Percentiles rank a stretch among this genome's conserved stretches.
Evolutionary conservation across 1,140 invertebrate species (phyloP).

Genomic region (Penaeus japonicus): DNA sequence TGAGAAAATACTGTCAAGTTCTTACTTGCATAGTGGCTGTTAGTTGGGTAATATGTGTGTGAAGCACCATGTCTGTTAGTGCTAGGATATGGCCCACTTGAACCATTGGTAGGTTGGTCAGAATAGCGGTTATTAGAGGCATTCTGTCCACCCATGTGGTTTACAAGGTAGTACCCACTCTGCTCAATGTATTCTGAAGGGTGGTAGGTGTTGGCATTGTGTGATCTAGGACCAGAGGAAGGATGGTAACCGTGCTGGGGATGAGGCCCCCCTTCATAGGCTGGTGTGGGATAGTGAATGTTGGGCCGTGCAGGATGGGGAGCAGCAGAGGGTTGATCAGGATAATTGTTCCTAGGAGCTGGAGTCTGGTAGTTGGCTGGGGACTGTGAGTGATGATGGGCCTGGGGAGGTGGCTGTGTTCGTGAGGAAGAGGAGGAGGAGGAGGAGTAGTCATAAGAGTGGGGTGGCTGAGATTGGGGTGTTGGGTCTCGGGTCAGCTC

Average conservation of each 20-base stretch:
- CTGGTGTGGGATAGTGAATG: background rate
- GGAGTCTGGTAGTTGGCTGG: background rate
- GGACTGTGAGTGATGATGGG: conserved; percentile 10
- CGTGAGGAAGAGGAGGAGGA: background rate
- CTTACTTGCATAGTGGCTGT: conserved; percentile 51
- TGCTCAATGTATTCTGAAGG: conserved; percentile 30
- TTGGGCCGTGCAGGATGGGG: background rate
- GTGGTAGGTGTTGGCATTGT: conserved; percentile 1
- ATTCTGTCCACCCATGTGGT: conserved; percentile 25
- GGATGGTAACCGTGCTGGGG: background rate
- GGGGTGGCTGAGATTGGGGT: background rate
- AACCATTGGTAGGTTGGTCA: conserved; percentile 20
- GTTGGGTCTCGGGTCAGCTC: background rate
- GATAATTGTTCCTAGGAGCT: too few relatives aligned
- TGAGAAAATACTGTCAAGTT: background rate
- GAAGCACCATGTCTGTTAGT: conserved; percentile 40
- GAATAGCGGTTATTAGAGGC: conserved; percentile 30
- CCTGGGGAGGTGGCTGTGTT: background rate
- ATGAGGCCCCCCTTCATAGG: background rate
- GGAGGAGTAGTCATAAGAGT: background rate
- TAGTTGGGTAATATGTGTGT: conserved; percentile 34
- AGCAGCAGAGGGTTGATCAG: background rate
- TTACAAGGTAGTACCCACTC: conserved; percentile 15
- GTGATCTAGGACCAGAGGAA: conserved; percentile 6
- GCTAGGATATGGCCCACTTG: conserved; percentile 33